Evolutionary conservation across 2,797 vertebrate genomes (phyloP).

Genomic region (Sylvia borin): DNA sequence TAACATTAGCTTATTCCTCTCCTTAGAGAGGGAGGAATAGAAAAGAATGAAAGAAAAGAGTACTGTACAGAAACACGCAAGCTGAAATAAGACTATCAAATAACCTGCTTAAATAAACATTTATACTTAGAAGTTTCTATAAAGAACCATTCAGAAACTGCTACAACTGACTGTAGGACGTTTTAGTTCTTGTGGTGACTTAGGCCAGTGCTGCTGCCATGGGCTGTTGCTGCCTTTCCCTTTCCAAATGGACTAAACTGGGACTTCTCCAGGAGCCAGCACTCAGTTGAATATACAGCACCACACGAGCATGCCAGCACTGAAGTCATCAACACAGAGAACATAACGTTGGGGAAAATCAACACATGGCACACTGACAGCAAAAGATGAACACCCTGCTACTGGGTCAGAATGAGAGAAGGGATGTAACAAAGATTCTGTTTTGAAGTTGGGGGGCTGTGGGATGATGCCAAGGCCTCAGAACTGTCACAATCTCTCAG

Average conservation of each 20-base stretch:
- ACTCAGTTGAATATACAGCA: not conserved
- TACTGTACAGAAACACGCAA: not conserved
- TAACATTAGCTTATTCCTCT: not conserved
- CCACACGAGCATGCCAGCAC: not conserved
- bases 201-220: not conserved
- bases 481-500: not conserved
- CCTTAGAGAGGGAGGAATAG: no score
- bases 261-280: not conserved
- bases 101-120: slow-evolving; percentile 1
- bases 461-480: not conserved
- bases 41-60: not conserved
- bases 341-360: rapidly evolving
- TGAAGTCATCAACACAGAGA: not conserved
- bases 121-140: not conserved
- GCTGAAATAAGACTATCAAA: not conserved
- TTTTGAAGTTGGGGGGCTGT: not conserved
- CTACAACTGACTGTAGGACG: not conserved
- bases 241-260: not conserved
- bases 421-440: not conserved
- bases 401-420: not conserved
- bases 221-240: not conserved
- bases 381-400: not conserved
- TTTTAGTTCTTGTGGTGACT: not conserved
- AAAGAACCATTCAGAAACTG: slow-evolving; percentile 13
- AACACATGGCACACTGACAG: not conserved